A percentile compares a stretch with the other conserved stretches of the same genome.
phyloP scores from a whole-genome alignment of 2,113 vertebrate genomes.

The Toxostoma redivivum region DNA sequence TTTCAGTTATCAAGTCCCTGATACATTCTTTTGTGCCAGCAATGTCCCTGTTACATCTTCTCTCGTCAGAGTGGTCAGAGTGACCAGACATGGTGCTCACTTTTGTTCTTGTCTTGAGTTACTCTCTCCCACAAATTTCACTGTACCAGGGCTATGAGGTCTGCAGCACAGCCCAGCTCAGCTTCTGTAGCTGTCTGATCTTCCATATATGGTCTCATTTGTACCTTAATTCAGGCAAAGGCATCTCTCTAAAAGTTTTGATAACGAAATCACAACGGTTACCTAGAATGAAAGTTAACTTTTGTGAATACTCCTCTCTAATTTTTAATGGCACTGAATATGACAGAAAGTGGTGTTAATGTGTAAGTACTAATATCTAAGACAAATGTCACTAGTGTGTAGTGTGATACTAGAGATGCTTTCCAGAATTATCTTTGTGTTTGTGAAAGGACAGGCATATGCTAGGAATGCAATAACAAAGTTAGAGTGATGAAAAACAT shows the following conservation, averaged over 20 bases:
- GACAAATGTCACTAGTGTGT: background rate
- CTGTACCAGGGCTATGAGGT: too few species aligned
- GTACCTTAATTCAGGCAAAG: background rate
- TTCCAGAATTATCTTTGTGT: background rate
- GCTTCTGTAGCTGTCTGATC: too few species aligned
- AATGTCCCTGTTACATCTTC: too few species aligned
- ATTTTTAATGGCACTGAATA: background rate
- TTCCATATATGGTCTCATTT: background rate
- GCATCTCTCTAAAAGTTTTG: background rate
- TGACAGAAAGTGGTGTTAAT: background rate
- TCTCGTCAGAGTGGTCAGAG: too few species aligned
- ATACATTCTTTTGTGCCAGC: too few species aligned
- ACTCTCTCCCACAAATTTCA: too few species aligned
- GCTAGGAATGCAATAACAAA: background rate
- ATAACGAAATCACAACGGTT: background rate
- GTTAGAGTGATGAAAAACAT: background rate
- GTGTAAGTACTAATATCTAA: background rate
- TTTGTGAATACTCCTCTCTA: background rate
- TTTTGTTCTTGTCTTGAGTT: too few species aligned
- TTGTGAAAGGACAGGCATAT: background rate
- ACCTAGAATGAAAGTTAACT: background rate
- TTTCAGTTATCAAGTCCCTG: too few species aligned
- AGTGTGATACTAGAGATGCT: background rate
- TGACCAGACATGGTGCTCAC: too few species aligned
- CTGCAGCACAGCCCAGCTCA: too few species aligned